These are phyloP conservation scores for Halocynthia aurantium DNA, from an alignment of 23 tunicate genomes.

Conservation along the genomic window DNA sequence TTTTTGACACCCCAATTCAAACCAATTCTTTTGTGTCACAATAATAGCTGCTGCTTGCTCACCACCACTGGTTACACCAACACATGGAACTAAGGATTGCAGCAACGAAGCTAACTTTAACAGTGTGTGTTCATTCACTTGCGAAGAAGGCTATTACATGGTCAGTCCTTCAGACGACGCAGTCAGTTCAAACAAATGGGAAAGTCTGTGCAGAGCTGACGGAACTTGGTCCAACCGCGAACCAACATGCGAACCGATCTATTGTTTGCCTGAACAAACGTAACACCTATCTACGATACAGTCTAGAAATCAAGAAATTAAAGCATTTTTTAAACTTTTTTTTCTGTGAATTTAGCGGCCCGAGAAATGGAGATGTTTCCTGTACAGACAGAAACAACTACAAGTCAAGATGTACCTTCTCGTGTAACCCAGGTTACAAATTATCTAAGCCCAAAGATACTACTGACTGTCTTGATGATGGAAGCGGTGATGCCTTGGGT, in stretches of 20 bases:
- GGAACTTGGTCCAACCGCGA: constrained; percentile 48
- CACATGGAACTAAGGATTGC: constrained; percentile 29
- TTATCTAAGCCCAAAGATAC: constrained; percentile 14
- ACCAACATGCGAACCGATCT: constrained; percentile 50
- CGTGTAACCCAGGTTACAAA: constrained; percentile 22
- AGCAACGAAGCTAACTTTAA: constrained; percentile 25
- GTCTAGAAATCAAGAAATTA: no score
- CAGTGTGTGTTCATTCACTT: constrained; percentile 32
- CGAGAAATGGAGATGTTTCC: constrained; percentile 17
- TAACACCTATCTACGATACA: neutral
- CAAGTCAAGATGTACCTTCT: constrained; percentile 20
- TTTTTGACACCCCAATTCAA: neutral
- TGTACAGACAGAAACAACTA: constrained; percentile 36
- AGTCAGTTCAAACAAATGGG: constrained; percentile 9
- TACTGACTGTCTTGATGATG: constrained; percentile 27
- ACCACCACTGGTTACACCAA: constrained; percentile 30
- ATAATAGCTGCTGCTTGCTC: constrained; percentile 26
- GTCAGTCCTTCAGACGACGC: constrained; percentile 25
- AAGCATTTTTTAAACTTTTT: no score
- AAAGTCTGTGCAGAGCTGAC: constrained; percentile 14
- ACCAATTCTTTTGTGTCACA: neutral
- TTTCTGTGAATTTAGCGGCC: neutral
- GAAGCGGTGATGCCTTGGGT: constrained; percentile 36
- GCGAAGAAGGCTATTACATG: constrained; percentile 35
- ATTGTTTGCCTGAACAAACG: constrained; percentile 33